Evolutionary conservation across 2,113 vertebrate species (phyloP).

Genomic region (Corythornis madagascariensis): DNA sequence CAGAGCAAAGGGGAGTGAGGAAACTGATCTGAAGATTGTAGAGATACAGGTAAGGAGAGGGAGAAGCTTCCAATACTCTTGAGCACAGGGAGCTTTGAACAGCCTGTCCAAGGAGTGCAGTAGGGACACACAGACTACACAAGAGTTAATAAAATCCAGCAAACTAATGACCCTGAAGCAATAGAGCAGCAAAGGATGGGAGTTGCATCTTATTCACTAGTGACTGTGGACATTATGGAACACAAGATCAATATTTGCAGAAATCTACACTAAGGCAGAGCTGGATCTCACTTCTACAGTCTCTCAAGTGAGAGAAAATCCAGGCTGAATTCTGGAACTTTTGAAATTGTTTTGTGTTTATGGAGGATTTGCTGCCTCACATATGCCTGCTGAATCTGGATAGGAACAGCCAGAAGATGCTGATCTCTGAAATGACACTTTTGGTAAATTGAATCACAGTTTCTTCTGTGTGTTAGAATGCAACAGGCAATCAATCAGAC

Average conservation of each 20-base stretch:
- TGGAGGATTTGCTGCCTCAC: neutral
- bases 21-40: neutral
- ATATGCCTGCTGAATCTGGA: neutral
- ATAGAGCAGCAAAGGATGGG: neutral
- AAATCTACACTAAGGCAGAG: neutral
- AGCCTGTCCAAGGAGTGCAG: neutral
- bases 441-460: neutral
- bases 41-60: neutral
- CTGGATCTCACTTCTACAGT: neutral
- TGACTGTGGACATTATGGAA: neutral
- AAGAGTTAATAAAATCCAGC: neutral
- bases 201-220: neutral
- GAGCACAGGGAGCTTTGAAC: neutral
- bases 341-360: neutral
- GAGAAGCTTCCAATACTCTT: neutral
- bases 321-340: neutral
- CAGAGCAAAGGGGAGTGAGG: neutral
- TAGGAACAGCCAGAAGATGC: neutral
- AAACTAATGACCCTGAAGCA: neutral
- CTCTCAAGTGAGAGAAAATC: neutral
- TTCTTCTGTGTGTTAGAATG: neutral
- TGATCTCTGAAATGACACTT: neutral
- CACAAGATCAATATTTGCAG: neutral
- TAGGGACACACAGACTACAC: neutral
- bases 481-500: neutral